Base-by-base conservation (phyloP, 2,797 vertebrate species). In the Crocidura indochinensis region DNA sequence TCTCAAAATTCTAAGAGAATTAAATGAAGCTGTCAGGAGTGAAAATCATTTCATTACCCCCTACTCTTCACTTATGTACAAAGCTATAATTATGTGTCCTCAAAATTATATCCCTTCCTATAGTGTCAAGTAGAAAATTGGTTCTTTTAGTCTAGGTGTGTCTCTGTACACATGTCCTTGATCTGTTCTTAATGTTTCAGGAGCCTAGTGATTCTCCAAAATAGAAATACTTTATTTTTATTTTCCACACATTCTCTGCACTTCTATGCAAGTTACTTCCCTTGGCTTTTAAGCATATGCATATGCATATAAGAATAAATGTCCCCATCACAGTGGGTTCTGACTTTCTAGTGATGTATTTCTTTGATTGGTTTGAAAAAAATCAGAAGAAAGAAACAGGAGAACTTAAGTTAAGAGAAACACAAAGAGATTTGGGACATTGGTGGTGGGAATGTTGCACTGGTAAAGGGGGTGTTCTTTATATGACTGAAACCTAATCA, bases 21-120 rank as follows among this genome's bases (percentile, higher is more conserved):
- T 51, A 94, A 96, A 93, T 88, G 86, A 92, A 87, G 71, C 83
- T 87, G 67, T 91, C 72, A 90, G 85, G 79, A 91, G 72, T 72
- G 76, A 90, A 89, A 94, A 84, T 92, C 60, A 85, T 72, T 90
- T 80, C 38, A 93, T 82, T 95, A 88, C 14, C 64, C 62, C 24
- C 14, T 17, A 76, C 26, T 10, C 81, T 53, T 85, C 27, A 71
- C 49, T 81, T 11, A n/a, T 71, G 53, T 71, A 27, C 15, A 60
- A 74, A 72, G 76, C 89, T 94, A 29, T 24, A 73, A 95, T 95
- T 81, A 87, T n/a, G 44, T 88, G 46, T 83, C 60, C 27, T 85
- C 79, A 62, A 78, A 92, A 87, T 89, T 75, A 90, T 14, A 88
- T 49, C 38, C 6, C 94, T 90, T 78, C 27, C 56, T 91, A 26